Percentiles rank a stretch among this genome's conserved stretches.
Evolutionary conservation across 2,888 invertebrate species (phyloP).

Genomic region (Lycophotia porphyrea): DNA sequence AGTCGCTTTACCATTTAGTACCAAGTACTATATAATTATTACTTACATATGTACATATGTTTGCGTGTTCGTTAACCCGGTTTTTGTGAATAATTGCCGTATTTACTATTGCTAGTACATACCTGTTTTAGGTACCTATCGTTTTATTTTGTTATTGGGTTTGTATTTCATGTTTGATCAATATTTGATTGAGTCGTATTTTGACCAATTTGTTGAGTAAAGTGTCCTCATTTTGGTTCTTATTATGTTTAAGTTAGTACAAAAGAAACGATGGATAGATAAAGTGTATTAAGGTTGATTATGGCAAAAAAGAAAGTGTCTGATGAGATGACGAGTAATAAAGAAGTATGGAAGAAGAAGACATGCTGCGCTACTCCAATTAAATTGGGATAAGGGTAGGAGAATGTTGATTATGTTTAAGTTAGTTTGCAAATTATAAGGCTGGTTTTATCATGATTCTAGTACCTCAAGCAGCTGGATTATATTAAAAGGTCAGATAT

Average conservation of each 20-base stretch:
- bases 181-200: slow-evolving; percentile 6
- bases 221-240: slow-evolving; percentile 8
- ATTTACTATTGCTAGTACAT: slow-evolving; percentile 37
- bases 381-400: too few species aligned
- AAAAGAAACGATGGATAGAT: too few species aligned
- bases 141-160: not conserved
- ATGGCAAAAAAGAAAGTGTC: too few species aligned
- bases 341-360: too few species aligned
- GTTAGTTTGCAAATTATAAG: not conserved
- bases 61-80: slow-evolving; percentile 62
- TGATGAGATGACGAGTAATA: too few species aligned
- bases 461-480: not conserved
- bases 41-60: slow-evolving; percentile 44
- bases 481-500: not conserved
- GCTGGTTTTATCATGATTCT: not conserved
- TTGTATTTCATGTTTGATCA: slow-evolving; percentile 23
- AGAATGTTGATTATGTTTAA: not conserved
- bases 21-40: slow-evolving; percentile 31
- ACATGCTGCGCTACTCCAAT: too few species aligned
- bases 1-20: slow-evolving; percentile 30
- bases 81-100: slow-evolving; percentile 58
- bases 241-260: not conserved
- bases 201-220: not conserved
- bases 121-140: slow-evolving; percentile 18
- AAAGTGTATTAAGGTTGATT: too few species aligned